Percentiles rank a stretch among this genome's conserved stretches.
These are phyloP conservation scores for Andrena minutula DNA, from an alignment of 2,888 invertebrate genomes.

Conservation along the genomic window DNA sequence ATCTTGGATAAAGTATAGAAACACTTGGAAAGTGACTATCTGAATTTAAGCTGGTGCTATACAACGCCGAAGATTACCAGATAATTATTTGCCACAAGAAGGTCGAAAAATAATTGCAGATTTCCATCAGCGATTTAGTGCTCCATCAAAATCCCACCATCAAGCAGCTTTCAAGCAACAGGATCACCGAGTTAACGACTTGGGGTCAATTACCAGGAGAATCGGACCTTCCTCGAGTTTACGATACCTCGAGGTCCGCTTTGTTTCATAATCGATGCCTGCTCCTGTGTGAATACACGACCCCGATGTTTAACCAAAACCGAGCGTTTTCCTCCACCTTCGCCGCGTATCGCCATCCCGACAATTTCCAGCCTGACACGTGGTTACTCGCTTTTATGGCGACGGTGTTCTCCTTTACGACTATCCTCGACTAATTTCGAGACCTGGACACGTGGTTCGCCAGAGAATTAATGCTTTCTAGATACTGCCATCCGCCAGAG, in stretches of 20 bases:
- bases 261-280: conserved; percentile 75
- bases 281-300: conserved; percentile 25
- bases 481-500: too few relatives aligned
- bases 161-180: conserved; percentile 43
- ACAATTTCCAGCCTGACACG: conserved; percentile 59
- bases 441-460: conserved; percentile 14
- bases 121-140: conserved; percentile 29
- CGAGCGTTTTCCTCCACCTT: conserved; percentile 27
- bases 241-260: conserved; percentile 65
- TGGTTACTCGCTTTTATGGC: conserved; percentile 65
- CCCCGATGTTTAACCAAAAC: conserved; percentile 7
- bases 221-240: conserved; percentile 73
- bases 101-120: conserved; percentile 7
- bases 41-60: too few relatives aligned
- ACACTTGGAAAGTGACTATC: too few relatives aligned
- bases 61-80: neutral
- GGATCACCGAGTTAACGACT: conserved; percentile 63
- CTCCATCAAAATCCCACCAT: conserved; percentile 23
- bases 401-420: conserved; percentile 70
- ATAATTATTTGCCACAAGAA: neutral
- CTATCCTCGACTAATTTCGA: conserved; percentile 59
- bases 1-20: too few relatives aligned
- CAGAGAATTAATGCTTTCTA: conserved; percentile 36
- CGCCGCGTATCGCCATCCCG: conserved; percentile 9
- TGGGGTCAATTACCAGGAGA: conserved; percentile 71